Percentiles rank a stretch among this genome's conserved stretches.
Conservation (phyloP, 2,113 vertebrate species). For the Axis porcinus region DNA sequence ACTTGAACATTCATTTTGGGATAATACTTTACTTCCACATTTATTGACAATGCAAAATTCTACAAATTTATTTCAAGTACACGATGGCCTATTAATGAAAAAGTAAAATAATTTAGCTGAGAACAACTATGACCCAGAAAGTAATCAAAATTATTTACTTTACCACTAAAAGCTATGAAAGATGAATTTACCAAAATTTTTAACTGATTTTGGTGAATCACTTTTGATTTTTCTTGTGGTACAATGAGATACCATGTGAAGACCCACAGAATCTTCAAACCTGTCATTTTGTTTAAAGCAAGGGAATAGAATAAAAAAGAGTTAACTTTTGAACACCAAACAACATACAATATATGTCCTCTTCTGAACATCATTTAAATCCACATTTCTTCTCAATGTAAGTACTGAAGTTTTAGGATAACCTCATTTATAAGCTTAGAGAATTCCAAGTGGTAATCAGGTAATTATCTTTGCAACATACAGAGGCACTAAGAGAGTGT, state of each 20-base stretch:
- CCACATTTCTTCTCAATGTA: background rate
- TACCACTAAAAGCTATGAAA: conserved; percentile 1
- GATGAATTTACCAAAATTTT: conserved; percentile 89
- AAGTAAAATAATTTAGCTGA: background rate
- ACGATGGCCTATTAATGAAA: background rate
- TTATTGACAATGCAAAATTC: background rate
- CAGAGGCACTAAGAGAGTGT: background rate
- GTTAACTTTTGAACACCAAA: background rate
- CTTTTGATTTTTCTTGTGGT: conserved; percentile 85
- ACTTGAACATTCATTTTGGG: background rate
- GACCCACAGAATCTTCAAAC: conserved; percentile 89
- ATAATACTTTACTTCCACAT: background rate
- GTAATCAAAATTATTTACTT: background rate
- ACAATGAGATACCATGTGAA: conserved; percentile 85
- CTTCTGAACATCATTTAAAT: background rate
- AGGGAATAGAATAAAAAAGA: conserved; percentile 37
- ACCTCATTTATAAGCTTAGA: background rate
- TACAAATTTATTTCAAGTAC: background rate
- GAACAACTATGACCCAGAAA: background rate
- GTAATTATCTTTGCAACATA: background rate
- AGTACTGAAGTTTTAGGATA: background rate
- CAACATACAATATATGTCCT: background rate
- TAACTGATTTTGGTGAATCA: conserved; percentile 84
- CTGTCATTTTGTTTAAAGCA: conserved; percentile 77
- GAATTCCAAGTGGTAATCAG: background rate